These are phyloP conservation scores for Aurelia coerulea DNA, from an alignment of 30 jellyfish, hydroid and myxozoan species.

Conservation along the genomic window DNA sequence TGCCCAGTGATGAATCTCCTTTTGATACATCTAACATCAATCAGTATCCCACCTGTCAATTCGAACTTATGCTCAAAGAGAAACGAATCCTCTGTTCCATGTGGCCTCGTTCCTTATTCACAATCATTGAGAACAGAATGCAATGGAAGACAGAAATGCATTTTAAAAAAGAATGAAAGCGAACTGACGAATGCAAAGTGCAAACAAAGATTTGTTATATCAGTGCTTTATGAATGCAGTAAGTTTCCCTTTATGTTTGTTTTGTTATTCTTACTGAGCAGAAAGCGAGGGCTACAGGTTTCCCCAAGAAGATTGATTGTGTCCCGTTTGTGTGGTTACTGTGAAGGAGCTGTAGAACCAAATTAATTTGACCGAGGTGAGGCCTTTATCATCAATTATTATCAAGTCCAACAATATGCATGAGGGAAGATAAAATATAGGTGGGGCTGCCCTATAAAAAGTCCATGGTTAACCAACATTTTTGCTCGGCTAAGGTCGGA, in stretches of 20 bases:
- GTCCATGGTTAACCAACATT: too few species aligned
- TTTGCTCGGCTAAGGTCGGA: too few species aligned
- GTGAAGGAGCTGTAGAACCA: too few species aligned
- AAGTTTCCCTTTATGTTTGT: constrained; percentile 8
- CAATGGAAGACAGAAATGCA: constrained; percentile 48
- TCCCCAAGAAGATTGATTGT: too few species aligned
- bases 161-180: background rate
- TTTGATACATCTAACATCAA: constrained; percentile 42
- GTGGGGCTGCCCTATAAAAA: too few species aligned
- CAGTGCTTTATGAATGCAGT: constrained; percentile 73
- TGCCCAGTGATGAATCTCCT: constrained; percentile 37
- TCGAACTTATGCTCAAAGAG: constrained; percentile 36
- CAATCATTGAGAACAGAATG: constrained; percentile 33
- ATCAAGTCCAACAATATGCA: too few species aligned
- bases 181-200: constrained; percentile 7
- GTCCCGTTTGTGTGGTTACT: too few species aligned
- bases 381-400: too few species aligned
- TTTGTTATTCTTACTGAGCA: too few species aligned
- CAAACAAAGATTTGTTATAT: constrained; percentile 19
- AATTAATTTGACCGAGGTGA: too few species aligned
- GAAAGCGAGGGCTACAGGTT: too few species aligned
- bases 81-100: constrained; percentile 13
- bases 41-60: constrained; percentile 48
- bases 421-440: too few species aligned
- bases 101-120: constrained; percentile 40